A percentile compares a stretch with the other conserved stretches of the same genome.
phyloP scores from a whole-genome alignment of 2,888 invertebrate genomes.

The Campoletis raptor region DNA sequence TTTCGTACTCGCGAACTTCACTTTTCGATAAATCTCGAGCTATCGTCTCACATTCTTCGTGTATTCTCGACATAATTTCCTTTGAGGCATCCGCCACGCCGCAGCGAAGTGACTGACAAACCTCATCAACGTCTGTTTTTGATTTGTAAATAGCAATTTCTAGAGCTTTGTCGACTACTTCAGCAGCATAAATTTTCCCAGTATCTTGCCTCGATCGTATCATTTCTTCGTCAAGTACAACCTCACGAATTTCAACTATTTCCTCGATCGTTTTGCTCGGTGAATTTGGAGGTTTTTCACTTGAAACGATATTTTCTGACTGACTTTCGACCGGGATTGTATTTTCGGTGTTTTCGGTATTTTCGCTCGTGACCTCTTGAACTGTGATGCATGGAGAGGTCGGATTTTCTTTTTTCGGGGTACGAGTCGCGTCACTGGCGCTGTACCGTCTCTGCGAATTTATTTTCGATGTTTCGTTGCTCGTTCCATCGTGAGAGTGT shows the following conservation, averaged over 20 bases:
- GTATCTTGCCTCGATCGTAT: conserved; percentile 75
- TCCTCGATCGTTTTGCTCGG: background rate
- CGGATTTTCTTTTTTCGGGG: conserved; percentile 47
- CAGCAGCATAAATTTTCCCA: conserved; percentile 81
- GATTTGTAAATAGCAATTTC: conserved; percentile 84
- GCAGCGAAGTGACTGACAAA: conserved; percentile 81
- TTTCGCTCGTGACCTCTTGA: conserved; percentile 3
- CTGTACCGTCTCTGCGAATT: conserved; percentile 51
- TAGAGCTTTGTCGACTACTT: conserved; percentile 83
- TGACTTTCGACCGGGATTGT: conserved; percentile 3
- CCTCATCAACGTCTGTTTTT: conserved; percentile 83
- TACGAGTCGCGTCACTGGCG: conserved; percentile 18
- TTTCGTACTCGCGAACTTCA: conserved; percentile 69
- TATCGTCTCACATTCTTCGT: conserved; percentile 79
- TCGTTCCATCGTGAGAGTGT: conserved; percentile 65
- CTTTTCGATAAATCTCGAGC: conserved; percentile 71
- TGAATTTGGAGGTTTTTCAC: background rate
- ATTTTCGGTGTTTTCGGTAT: background rate
- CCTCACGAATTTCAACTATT: background rate
- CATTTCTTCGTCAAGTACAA: conserved; percentile 72
- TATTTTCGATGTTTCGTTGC: conserved; percentile 51
- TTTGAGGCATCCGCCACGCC: conserved; percentile 82
- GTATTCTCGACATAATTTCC: conserved; percentile 80
- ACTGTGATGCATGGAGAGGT: background rate
- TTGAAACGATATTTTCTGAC: conserved; percentile 4